Base-by-base conservation (phyloP, 2,888 invertebrate genomes). In the Drosophila paucipuncta region DNA sequence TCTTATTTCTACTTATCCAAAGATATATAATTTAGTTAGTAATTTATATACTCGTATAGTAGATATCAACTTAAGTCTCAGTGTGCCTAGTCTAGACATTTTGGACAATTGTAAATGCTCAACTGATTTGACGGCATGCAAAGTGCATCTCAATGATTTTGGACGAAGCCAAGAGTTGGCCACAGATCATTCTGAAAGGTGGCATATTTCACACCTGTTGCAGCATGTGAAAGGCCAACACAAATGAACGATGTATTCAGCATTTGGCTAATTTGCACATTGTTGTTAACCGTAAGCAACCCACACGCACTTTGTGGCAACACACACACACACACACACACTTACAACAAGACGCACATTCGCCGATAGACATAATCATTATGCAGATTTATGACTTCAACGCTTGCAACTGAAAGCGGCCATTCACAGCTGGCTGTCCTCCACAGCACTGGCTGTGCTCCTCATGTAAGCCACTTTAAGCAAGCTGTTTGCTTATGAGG, bases 381-480 rank as follows among this genome's bases (percentile, higher is more conserved):
- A 90, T 90, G 78, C 73, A 82, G 89, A 87, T 87, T 87, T 90
- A 87, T 89, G 86, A 76, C 89, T 89, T 90, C 87, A 86, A 86
- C 86, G 90, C 89, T 89, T 87, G 87, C 76, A 78, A 86, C 73
- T 89, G 91, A 89, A 82, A 80, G 82, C 70, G 55, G 16, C 41
- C 49, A 60, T 53, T 37, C 37, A 35, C 25, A 39, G 18, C 30
- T 54, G 25, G 7, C 55, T 18, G 16, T 10, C 18, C 22, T 30
- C 16, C 50, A 1, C 49, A 31, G 31, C 31, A 31, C 9, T 9
- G 41, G 25, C 35, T n/a, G 25, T 7, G 41, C 53, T 50, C 28
- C 7, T 69, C 52, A 3, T 3, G 7, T 35, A 28, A 49, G 37
- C n/a, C 39, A 52, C 73, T 78, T 76, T 88, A 88, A 90, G 80